Base-by-base conservation (phyloP, 92 coral and sea anemone species). In the Plumapathes pennacea region DNA sequence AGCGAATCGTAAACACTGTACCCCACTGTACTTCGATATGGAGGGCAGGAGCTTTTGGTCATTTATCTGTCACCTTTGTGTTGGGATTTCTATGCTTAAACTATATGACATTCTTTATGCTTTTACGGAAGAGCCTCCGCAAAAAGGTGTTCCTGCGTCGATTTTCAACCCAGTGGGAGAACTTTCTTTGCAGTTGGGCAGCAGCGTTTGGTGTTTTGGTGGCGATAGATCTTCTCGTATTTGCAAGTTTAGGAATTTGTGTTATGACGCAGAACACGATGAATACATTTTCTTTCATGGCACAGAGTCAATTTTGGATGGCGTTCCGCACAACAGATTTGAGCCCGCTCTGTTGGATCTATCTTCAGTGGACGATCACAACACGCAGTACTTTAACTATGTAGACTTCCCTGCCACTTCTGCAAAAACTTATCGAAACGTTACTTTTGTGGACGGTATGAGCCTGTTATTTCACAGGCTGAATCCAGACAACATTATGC, bases 261-360 rank as follows among this genome's bases (percentile, higher is more conserved):
- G 96, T 51, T 94, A 84, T 60, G 71, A 86, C 42, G 83, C 99
- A 25, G 59, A 46, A 10, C 42, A 72, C 31, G 54, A 64, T 38
- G 94, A 89, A 46, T 94, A 76, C 60, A 51, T 94, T 22, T 81
- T 94, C 68, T 81, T 94, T 32, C 99, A 94, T 52, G 96, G 99
- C 2, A 62, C 76, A 17, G 74, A 76, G 23, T 74, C 87, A 29
- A 54, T 84, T 17, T 26, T 94, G 34, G 72, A 77, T 57, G 96
- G 99, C 6, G 69, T 88, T 18, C 99, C 99, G 4, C 33, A 57
- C 13, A 77, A 94, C 32, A 72, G 99, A 20, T 88, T 89, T 48
- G 50, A 63, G n/a, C 96, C 95, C 18, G 94, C 99, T 1, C 54
- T 94, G 31, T 81, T 94, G 13, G 99, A 94, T 50, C 44, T 94